A percentile compares a stretch with the other conserved stretches of the same genome.
phyloP scores from a whole-genome alignment of 1,140 invertebrate species.

The Trachymyrmex septentrionalis region DNA sequence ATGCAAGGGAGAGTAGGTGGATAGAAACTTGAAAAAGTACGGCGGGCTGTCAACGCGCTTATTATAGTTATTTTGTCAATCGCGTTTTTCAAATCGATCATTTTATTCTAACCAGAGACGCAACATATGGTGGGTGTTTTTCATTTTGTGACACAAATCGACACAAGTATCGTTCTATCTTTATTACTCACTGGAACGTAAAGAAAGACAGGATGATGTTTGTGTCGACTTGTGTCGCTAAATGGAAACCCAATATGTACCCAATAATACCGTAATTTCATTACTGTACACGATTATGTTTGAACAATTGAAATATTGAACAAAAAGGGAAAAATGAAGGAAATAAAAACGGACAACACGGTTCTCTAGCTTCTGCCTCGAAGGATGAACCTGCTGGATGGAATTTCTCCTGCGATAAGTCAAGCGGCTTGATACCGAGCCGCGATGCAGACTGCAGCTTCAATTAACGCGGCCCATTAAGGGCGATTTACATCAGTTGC shows the following conservation, averaged over 20 bases:
- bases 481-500: conserved; percentile 75
- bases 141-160: too few species aligned
- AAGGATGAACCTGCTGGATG: conserved; percentile 48
- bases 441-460: conserved; percentile 62
- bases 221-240: too few species aligned
- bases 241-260: too few species aligned
- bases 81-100: conserved; percentile 20
- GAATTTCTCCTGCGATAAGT: conserved; percentile 74
- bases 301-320: not conserved
- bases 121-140: not conserved
- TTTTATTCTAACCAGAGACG: not conserved
- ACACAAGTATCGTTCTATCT: too few species aligned
- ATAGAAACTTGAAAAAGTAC: conserved; percentile 69
- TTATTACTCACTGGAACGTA: too few species aligned
- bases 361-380: conserved; percentile 53
- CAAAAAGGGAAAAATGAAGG: not conserved
- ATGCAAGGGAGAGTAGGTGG: conserved; percentile 75
- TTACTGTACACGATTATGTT: not conserved
- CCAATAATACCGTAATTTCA: not conserved
- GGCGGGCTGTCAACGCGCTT: conserved; percentile 79
- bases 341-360: not conserved
- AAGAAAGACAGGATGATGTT: too few species aligned
- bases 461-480: conserved; percentile 77
- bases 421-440: conserved; percentile 54
- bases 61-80: conserved; percentile 77